Conservation (phyloP, 2,797 vertebrate genomes). For the Enteromius trimaculatus region DNA sequence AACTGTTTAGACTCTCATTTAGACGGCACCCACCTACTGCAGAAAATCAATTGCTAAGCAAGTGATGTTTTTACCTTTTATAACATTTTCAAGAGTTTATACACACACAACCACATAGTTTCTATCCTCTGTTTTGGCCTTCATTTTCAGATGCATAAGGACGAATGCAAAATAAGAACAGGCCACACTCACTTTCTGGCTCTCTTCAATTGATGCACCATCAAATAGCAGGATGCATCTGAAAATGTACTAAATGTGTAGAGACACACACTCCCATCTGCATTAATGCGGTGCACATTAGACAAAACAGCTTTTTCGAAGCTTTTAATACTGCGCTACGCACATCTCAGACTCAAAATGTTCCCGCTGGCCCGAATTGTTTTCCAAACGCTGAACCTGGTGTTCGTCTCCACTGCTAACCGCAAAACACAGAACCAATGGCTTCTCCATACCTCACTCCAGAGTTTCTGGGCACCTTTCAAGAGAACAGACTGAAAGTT, state of each 20-base stretch:
- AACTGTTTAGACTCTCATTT: neutral
- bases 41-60: neutral
- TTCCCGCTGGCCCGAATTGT: neutral
- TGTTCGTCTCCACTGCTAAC: conserved; percentile 56
- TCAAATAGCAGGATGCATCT: conserved; percentile 61
- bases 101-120: neutral
- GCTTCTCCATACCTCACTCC: conserved; percentile 69
- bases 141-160: neutral
- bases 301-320: conserved; percentile 21
- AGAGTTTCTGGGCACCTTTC: conserved; percentile 72
- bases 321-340: neutral
- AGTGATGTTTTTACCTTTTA: neutral
- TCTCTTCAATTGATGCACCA: conserved; percentile 47
- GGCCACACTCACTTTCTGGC: neutral
- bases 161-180: neutral
- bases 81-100: neutral
- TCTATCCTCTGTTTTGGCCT: neutral
- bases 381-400: conserved; percentile 11
- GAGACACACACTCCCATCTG: conserved; percentile 7
- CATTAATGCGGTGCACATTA: conserved; percentile 19
- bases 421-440: conserved; percentile 73
- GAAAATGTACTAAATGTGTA: conserved; percentile 50
- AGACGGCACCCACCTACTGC: neutral
- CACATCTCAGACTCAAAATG: conserved; percentile 7
- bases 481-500: conserved; percentile 75